Base-by-base conservation (phyloP, 2,888 invertebrate species). In the Cinara cedri region DNA sequence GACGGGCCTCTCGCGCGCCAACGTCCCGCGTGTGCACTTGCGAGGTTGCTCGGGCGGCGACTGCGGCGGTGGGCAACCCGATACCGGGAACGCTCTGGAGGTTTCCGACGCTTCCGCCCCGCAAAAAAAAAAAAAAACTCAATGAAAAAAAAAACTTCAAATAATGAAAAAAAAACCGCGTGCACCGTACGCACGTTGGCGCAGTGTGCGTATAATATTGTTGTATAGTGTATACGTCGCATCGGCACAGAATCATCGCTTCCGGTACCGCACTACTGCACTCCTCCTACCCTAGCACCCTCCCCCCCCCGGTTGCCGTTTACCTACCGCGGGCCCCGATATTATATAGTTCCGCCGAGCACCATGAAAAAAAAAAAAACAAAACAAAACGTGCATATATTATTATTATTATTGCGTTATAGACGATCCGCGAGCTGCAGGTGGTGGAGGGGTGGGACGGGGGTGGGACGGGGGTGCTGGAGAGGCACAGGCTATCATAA, bases 61-160 rank as follows among this genome's bases (percentile, higher is more conserved):
- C 34, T 3, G 34, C 34, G 34, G 34, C 6, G 34, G 34, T 34
- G 65, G 66, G 76, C 76, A 76, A 76, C 76, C 76, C 76, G 76
- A 76, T 76, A 76, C 76, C 76, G 76, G 76, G 76, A 76, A 76
- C 66, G 66, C 76, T 46, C 76, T 46, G 75, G 55, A 44, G 75
- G 75, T 75, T 75, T 75, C 75, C 55, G 76, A 76, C 46, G 66
- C 66, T 76, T 76, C 76, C 76, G 76, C 55, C 66, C 76, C 9
- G 66, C 66, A 42, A n/a, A 75, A 63, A 54, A 72, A 74, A 63
- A 74, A 62, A 62, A 51, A 44, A 26, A 72, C 3, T 6, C 34
- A 3, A 34, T 34, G 13, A 16, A 54, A 19, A 26, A 68, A 8
- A 51, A 49, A 51, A 49, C 49, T 62, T 34, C 42, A 34, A 42